These are phyloP conservation scores for Mallotus villosus DNA, from an alignment of 2,797 vertebrate genomes.

Conservation along the genomic window DNA sequence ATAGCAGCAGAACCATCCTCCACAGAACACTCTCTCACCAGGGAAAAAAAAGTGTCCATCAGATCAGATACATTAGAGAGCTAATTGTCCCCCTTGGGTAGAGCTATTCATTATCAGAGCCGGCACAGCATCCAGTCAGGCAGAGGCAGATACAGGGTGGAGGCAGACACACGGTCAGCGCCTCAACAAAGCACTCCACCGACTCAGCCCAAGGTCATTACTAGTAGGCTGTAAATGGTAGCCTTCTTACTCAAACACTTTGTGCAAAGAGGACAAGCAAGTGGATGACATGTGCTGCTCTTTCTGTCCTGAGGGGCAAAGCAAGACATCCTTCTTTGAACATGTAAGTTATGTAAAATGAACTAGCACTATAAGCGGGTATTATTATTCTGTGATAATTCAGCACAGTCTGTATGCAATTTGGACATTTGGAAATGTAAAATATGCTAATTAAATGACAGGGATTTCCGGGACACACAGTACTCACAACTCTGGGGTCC, in stretches of 20 bases:
- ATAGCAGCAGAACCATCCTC: constrained; percentile 32
- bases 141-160: constrained; percentile 44
- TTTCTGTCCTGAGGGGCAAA: neutral
- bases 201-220: constrained; percentile 39
- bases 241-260: constrained; percentile 12
- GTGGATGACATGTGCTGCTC: neutral
- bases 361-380: no score
- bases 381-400: no score
- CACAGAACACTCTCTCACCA: constrained; percentile 18
- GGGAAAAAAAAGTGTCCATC: constrained; percentile 52
- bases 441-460: no score
- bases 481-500: no score
- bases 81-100: constrained; percentile 68
- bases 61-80: constrained; percentile 68
- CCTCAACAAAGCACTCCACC: constrained; percentile 12
- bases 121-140: constrained; percentile 52
- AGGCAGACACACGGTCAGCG: constrained; percentile 38
- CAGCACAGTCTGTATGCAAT: no score
- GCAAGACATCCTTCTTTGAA: neutral
- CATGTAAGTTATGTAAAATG: neutral
- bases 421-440: no score
- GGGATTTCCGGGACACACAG: no score
- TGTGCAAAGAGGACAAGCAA: neutral
- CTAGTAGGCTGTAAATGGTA: constrained; percentile 18
- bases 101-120: constrained; percentile 60